Conservation (phyloP, 2,113 vertebrate genomes). For the Phaetusa simplex region DNA sequence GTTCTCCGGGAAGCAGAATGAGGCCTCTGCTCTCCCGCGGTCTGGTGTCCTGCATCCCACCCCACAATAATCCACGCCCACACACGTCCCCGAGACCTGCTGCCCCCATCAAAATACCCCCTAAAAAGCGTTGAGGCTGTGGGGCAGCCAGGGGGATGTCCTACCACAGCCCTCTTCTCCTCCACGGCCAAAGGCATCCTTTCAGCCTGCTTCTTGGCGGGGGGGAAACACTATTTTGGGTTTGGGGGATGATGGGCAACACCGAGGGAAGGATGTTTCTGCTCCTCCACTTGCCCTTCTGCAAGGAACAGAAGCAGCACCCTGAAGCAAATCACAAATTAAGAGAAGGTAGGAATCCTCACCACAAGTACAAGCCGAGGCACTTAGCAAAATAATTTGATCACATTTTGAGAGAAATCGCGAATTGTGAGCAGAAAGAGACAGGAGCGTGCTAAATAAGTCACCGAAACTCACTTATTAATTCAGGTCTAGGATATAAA, state of each 20-base stretch:
- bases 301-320: neutral
- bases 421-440: neutral
- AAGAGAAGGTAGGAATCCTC: neutral
- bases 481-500: neutral
- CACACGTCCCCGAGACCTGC: neutral
- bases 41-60: neutral
- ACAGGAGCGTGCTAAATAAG: neutral
- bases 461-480: neutral
- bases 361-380: neutral
- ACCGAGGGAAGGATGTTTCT: neutral
- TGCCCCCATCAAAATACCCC: neutral
- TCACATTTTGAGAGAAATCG: neutral
- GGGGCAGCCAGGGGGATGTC: neutral
- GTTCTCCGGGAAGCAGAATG: neutral
- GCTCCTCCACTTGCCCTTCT: neutral
- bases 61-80: neutral
- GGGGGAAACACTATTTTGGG: neutral
- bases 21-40: neutral
- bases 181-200: neutral
- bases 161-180: neutral
- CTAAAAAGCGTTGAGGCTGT: neutral
- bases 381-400: conserved; percentile 27
- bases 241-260: neutral
- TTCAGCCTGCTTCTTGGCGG: neutral
- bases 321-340: neutral